These are phyloP conservation scores for Neoarius graeffei DNA, from an alignment of 2,113 vertebrate species.

Conservation along the genomic window DNA sequence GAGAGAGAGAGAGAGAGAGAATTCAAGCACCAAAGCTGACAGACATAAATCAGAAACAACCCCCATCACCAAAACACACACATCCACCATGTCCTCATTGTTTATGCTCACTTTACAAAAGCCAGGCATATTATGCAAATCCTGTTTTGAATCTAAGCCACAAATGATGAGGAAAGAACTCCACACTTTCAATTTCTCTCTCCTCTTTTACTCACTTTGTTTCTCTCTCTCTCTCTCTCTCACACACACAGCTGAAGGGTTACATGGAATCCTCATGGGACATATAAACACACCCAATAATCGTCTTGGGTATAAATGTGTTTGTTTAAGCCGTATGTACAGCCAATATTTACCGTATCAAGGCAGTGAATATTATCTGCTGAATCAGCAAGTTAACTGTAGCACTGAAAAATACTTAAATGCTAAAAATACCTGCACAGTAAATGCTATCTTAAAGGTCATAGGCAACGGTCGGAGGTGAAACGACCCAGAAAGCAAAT, in stretches of 20 bases:
- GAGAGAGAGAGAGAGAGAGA: background rate
- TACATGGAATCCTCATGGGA: background rate
- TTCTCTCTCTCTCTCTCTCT: slow-evolving; percentile 46
- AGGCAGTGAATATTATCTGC: background rate
- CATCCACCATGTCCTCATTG: slow-evolving; percentile 41
- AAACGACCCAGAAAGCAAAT: no score
- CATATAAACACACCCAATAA: slow-evolving; percentile 17
- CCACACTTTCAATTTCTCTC: slow-evolving; percentile 32
- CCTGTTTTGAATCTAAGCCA: slow-evolving; percentile 73
- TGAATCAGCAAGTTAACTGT: background rate
- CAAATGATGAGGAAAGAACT: slow-evolving; percentile 64
- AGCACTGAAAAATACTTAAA: background rate
- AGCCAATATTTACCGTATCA: background rate
- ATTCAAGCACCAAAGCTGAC: background rate
- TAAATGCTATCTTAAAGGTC: background rate
- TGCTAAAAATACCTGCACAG: background rate
- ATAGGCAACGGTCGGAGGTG: no score
- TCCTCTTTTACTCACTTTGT: slow-evolving; percentile 30
- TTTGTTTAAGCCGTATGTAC: background rate
- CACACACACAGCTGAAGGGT: slow-evolving; percentile 3
- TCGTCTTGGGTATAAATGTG: background rate
- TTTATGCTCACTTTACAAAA: slow-evolving; percentile 38
- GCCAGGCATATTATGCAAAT: slow-evolving; percentile 77
- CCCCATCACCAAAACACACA: background rate
- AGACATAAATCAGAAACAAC: slow-evolving; percentile 14